Evolutionary conservation across 2,113 vertebrate species (phyloP).

Genomic region (Heterochromis multidens): DNA sequence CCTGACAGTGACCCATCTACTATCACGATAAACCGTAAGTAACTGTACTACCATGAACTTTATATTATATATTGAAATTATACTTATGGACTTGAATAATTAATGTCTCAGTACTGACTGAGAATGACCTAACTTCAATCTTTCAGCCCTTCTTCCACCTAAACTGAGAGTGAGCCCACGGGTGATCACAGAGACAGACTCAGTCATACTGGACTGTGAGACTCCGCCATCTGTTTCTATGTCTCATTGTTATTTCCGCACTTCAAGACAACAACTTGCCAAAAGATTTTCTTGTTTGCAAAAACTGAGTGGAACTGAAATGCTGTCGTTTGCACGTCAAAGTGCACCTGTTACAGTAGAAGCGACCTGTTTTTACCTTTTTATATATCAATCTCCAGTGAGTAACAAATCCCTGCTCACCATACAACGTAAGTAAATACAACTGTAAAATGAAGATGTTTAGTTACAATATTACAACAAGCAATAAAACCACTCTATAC

Average conservation of each 20-base stretch:
- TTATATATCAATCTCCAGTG: not conserved
- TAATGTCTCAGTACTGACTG: not conserved
- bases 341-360: constrained; percentile 1
- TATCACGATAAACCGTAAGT: constrained; percentile 13
- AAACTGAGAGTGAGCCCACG: not conserved
- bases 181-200: constrained; percentile 12
- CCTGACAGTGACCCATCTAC: not conserved
- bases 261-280: not conserved
- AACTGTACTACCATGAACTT: not conserved
- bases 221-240: not conserved
- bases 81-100: not conserved
- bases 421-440: constrained; percentile 3
- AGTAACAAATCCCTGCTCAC: not conserved
- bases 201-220: constrained; percentile 21
- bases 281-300: not conserved
- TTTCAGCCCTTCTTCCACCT: not conserved
- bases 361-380: constrained; percentile 12
- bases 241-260: not conserved
- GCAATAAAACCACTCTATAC: not conserved
- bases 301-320: not conserved
- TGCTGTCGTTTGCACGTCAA: not conserved
- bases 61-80: not conserved
- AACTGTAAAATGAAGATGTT: not conserved
- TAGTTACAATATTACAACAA: not conserved
- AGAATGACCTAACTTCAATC: not conserved